phyloP scores from a whole-genome alignment of 2,797 vertebrate species.

The Pyrocephalus nanus region DNA sequence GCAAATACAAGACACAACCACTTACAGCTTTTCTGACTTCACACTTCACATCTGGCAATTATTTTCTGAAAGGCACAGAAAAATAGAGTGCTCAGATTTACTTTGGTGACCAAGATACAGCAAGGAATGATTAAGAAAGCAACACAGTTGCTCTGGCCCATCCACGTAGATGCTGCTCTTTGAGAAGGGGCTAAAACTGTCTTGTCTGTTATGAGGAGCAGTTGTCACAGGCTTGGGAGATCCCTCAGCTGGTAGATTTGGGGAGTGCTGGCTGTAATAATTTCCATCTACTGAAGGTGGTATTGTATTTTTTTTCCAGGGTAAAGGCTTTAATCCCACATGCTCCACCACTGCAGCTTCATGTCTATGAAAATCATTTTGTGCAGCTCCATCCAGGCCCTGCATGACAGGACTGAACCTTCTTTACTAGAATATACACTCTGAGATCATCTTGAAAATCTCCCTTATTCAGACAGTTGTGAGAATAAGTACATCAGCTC shows the following conservation, averaged over 20 bases:
- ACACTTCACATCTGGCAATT: background rate
- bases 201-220: fast-evolving
- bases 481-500: background rate
- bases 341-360: background rate
- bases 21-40: background rate
- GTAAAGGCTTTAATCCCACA: background rate
- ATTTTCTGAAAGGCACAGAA: background rate
- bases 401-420: background rate
- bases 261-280: background rate
- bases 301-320: background rate
- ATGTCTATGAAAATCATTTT: fast-evolving
- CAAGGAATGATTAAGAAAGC: background rate
- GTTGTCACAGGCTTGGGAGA: background rate
- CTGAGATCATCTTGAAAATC: background rate
- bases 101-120: fast-evolving
- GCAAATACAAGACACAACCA: background rate
- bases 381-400: background rate
- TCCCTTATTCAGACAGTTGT: background rate
- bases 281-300: fast-evolving
- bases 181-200: background rate
- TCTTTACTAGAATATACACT: background rate
- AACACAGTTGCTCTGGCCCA: background rate
- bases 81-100: background rate
- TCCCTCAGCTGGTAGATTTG: background rate
- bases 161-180: background rate